A percentile compares a stretch with the other conserved stretches of the same genome.
Evolutionary conservation across 2,888 invertebrate genomes (phyloP).

Genomic region (Marronus borbonicus): DNA sequence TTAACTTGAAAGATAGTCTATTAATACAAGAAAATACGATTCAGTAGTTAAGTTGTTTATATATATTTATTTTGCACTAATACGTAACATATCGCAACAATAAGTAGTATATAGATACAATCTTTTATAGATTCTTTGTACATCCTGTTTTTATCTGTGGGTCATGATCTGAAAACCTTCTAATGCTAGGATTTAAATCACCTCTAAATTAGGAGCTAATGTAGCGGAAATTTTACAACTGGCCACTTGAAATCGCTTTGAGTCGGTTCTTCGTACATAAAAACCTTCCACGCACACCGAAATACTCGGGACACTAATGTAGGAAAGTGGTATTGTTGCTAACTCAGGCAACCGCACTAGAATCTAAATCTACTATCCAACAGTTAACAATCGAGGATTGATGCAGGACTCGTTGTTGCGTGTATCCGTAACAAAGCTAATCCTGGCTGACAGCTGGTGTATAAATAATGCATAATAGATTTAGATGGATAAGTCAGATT

Average conservation of each 20-base stretch:
- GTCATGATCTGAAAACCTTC: constrained; percentile 19
- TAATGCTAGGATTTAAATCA: constrained; percentile 21
- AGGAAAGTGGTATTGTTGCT: constrained; percentile 41
- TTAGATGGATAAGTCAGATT: constrained; percentile 55
- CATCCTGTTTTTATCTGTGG: constrained; percentile 22
- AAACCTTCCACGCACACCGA: constrained; percentile 19
- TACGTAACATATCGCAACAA: neutral
- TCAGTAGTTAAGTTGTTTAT: neutral
- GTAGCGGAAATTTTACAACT: constrained; percentile 44
- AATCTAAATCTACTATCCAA: constrained; percentile 37
- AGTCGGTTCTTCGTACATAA: neutral
- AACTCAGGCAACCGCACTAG: constrained; percentile 50
- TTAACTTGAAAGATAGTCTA: too few species aligned
- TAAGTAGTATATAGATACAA: neutral
- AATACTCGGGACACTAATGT: constrained; percentile 16
- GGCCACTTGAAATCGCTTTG: constrained; percentile 42
- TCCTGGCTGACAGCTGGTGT: constrained; percentile 65
- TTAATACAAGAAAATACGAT: too few species aligned
- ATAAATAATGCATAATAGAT: constrained; percentile 64
- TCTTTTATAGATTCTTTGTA: neutral
- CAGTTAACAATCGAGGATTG: constrained; percentile 37
- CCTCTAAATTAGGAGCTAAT: constrained; percentile 41
- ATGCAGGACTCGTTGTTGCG: constrained; percentile 58
- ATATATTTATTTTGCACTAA: neutral
- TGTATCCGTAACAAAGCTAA: constrained; percentile 67